A percentile compares a stretch with the other conserved stretches of the same genome.
phyloP scores from a whole-genome alignment of 2,797 vertebrate genomes.

The Cephalopachus bancanus region DNA sequence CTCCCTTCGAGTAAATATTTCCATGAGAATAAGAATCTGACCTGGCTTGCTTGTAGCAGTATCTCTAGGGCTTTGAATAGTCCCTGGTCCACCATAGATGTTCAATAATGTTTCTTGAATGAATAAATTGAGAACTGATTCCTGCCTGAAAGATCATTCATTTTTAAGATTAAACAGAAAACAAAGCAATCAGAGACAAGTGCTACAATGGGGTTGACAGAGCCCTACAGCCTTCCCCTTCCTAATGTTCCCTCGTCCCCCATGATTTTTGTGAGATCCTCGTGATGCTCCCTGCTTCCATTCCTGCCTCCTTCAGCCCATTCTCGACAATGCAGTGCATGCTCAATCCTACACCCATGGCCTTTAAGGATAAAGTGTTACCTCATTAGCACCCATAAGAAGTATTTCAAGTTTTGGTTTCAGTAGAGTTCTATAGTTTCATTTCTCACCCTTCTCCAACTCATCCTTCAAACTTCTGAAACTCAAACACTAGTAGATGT shows the following conservation, averaged over 20 bases:
- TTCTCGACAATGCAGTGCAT: not conserved
- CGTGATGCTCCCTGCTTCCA: not conserved
- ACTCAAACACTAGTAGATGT: not conserved
- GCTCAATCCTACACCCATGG: not conserved
- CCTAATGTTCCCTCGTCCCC: fast-evolving
- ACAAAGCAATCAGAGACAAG: not conserved
- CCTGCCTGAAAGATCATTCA: not conserved
- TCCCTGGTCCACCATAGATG: not conserved
- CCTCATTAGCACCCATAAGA: not conserved
- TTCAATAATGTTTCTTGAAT: not conserved
- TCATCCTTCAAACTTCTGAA: not conserved
- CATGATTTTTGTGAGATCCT: not conserved
- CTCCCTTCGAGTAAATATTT: not conserved
- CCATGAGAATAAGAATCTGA: not conserved
- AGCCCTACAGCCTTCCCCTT: not conserved
- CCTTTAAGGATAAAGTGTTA: not conserved
- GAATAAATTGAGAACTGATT: not conserved
- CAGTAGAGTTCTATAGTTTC: not conserved
- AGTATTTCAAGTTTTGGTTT: not conserved
- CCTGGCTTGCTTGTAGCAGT: not conserved
- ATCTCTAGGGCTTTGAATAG: not conserved
- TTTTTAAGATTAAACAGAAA: not conserved
- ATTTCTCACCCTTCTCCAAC: not conserved
- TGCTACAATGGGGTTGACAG: not conserved
- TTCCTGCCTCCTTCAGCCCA: not conserved